Evolutionary conservation across 2,888 invertebrate species (phyloP).

Genomic region (Callinectes sapidus): DNA sequence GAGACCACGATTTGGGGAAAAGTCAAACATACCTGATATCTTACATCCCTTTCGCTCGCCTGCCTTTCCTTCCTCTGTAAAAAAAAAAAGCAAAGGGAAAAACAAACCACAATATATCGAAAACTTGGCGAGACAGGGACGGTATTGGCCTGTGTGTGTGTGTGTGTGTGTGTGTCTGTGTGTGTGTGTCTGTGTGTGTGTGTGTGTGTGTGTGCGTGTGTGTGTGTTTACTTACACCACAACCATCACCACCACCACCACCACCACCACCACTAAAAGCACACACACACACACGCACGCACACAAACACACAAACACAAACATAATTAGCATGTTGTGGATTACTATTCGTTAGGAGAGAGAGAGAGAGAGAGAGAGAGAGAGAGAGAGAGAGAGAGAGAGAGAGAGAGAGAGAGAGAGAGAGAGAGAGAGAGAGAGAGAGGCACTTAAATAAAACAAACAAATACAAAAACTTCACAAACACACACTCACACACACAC

Average conservation of each 20-base stretch:
- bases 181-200: slow-evolving; percentile 11
- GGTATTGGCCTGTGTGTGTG: not conserved
- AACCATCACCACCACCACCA: not conserved
- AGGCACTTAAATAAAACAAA: not conserved
- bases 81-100: slow-evolving; percentile 53
- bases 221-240: not conserved
- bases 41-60: slow-evolving; percentile 93
- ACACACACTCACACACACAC: not conserved
- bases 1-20: not conserved
- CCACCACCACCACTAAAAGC: not conserved
- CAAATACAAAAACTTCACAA: not conserved
- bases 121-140: slow-evolving; percentile 13
- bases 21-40: slow-evolving; percentile 85
- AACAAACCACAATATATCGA: slow-evolving; percentile 38
- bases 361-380: slow-evolving; percentile 56
- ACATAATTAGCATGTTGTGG: not conserved
- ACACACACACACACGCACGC: slow-evolving; percentile 7
- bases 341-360: not conserved
- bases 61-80: slow-evolving; percentile 94
- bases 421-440: not conserved
- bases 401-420: not conserved
- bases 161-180: slow-evolving; percentile 25
- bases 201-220: slow-evolving; percentile 21
- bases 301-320: slow-evolving; percentile 9
- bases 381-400: slow-evolving; percentile 25